Evolutionary conservation across 2,113 vertebrate genomes (phyloP).

Genomic region (Actenoides hombroni): DNA sequence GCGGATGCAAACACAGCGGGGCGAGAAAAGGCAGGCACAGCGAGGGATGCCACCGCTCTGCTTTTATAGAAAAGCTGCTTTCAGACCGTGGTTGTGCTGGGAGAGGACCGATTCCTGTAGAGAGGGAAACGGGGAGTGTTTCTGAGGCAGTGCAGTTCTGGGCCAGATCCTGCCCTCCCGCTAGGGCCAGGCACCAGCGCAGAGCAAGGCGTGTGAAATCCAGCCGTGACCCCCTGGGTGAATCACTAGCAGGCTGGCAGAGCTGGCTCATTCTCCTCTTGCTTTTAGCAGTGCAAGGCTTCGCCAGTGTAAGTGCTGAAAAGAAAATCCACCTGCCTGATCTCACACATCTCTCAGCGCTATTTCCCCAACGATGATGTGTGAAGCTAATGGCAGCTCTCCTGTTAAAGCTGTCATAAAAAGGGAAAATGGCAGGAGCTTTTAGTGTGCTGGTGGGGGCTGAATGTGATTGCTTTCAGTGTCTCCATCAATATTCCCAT

Average conservation of each 20-base stretch:
- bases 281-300: neutral
- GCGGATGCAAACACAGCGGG: fast-evolving
- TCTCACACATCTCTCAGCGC: neutral
- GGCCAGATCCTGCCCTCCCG: neutral
- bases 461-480: neutral
- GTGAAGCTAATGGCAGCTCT: neutral
- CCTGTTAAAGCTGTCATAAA: neutral
- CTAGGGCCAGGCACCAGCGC: fast-evolving
- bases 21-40: neutral
- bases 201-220: neutral
- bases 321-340: slow-evolving; percentile 66
- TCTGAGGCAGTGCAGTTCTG: neutral
- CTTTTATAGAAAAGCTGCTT: neutral
- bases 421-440: neutral
- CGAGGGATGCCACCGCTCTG: fast-evolving
- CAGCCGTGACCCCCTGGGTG: neutral
- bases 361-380: neutral
- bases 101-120: neutral
- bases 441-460: neutral
- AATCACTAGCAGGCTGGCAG: neutral
- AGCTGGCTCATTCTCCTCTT: neutral
- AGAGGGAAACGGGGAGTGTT: neutral
- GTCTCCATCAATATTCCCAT: neutral
- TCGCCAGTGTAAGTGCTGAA: slow-evolving; percentile 14
- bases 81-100: fast-evolving